These are phyloP conservation scores for Myzus persicae DNA, from an alignment of 1,140 invertebrate species.

Conservation along the genomic window DNA sequence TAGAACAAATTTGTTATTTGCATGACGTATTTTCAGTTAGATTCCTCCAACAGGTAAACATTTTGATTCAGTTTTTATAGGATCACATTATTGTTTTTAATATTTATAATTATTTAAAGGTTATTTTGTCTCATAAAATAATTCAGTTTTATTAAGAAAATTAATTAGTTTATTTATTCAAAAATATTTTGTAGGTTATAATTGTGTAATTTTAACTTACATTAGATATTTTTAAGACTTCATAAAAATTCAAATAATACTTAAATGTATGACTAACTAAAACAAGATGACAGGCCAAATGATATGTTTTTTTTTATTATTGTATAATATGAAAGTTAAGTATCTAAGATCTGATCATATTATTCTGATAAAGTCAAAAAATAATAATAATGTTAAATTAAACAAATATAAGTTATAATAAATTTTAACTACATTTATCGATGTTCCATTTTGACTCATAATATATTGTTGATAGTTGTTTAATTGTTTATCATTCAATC, in stretches of 20 bases:
- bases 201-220: not conserved
- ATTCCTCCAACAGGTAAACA: not conserved
- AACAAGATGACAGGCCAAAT: not conserved
- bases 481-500: not conserved
- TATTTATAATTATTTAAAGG: not conserved
- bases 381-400: not conserved
- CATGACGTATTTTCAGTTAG: constrained; percentile 1
- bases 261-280: not conserved
- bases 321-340: not conserved
- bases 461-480: not conserved
- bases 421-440: too few species aligned
- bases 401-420: not conserved
- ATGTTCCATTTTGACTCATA: too few species aligned
- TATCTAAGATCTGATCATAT: not conserved
- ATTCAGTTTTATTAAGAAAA: not conserved
- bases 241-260: not conserved
- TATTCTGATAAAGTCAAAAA: not conserved
- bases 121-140: not conserved
- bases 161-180: not conserved
- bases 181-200: too few species aligned
- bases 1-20: not conserved
- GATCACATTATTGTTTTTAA: not conserved
- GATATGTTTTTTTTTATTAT: not conserved
- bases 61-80: not conserved
- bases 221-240: not conserved